Evolutionary conservation across 2,888 invertebrate genomes (phyloP), one percentile per base, ranked within the genome.

Genomic region (Synergus laeviventris): DNA sequence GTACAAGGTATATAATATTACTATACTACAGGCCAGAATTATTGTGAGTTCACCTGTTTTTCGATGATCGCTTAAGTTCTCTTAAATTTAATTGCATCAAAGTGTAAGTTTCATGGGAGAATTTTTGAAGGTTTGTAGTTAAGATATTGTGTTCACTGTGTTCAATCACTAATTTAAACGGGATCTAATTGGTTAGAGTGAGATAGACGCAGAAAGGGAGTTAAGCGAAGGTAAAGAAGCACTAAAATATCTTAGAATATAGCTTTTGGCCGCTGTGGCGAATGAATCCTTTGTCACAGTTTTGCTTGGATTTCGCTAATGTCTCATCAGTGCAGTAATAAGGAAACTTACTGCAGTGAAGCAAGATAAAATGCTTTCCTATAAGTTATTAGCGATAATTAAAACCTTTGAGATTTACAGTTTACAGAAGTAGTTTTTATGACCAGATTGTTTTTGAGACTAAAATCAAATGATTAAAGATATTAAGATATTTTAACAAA

Each of bases 201-300:
- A 66, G 45, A 66, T 45, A 66, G 66, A 66, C 66, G n/a, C n/a
- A 45, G 45, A 18, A 66, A 66, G 24, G 45, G 11, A 45, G 42
- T 66, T 66, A n/a, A 49, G n/a, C n/a, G 8, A 42, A 42, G 42
- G 66, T 45, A 66, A 66, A 66, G 66, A 66, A 24, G 64, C 64
- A 66, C 42, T 42, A n/a, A 2, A 31, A 4, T 1, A 45, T 66
- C 66, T 66, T 21, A 24, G 39, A 21, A 12, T 16, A 14, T 16
- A 66, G 66, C 42, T 45, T 66, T 45, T 42, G 66, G 66, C 39
- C 21, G 45, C 12, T 45, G 21, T 42, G 66, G 66, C 39, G 39
- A 66, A 21, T 45, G 21, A 66, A 66, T 42, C 42, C 66, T 66
- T 66, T 66, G 66, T 66, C 66, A 66, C 24, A 16, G 45, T 66